These are phyloP conservation scores for Erpetoichthys calabaricus DNA, from an alignment of 2,797 vertebrate genomes.

Conservation along the genomic window DNA sequence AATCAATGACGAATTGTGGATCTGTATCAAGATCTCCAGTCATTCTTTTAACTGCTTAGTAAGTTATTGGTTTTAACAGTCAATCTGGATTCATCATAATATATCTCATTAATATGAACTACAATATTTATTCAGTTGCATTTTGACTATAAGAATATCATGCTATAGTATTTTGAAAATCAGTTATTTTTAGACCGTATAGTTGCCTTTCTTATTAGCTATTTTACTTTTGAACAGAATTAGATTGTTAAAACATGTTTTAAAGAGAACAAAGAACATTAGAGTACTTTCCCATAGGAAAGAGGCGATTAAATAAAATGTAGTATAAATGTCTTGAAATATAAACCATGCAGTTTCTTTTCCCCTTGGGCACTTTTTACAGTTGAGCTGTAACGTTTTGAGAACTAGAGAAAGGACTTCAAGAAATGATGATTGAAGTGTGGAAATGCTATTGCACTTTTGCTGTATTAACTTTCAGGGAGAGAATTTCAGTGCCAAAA, in stretches of 20 bases:
- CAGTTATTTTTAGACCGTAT: too few species aligned
- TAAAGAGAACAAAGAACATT: background rate
- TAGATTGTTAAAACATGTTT: background rate
- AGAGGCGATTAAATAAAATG: background rate
- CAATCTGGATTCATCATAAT: too few species aligned
- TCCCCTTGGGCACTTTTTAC: constrained; percentile 5
- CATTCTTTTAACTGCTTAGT: too few species aligned
- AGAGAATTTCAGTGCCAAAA: constrained; percentile 9
- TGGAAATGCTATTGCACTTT: background rate
- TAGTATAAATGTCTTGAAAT: constrained; percentile 5
- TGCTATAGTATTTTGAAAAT: too few species aligned
- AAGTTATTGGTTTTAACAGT: too few species aligned
- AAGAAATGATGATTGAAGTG: constrained; percentile 7
- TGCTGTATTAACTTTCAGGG: background rate
- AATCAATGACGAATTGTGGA: too few species aligned
- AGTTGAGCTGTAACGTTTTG: constrained; percentile 4
- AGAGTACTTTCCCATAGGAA: background rate
- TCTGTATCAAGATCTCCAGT: too few species aligned
- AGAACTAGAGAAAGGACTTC: constrained; percentile 5
- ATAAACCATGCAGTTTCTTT: constrained; percentile 2
- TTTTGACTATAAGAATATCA: too few species aligned
- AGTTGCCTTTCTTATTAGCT: too few species aligned
- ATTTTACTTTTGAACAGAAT: background rate
- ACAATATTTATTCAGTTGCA: too few species aligned
- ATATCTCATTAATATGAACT: too few species aligned